These are phyloP conservation scores for Ochropacha duplaris DNA, from an alignment of 2,888 invertebrate species.

Conservation along the genomic window DNA sequence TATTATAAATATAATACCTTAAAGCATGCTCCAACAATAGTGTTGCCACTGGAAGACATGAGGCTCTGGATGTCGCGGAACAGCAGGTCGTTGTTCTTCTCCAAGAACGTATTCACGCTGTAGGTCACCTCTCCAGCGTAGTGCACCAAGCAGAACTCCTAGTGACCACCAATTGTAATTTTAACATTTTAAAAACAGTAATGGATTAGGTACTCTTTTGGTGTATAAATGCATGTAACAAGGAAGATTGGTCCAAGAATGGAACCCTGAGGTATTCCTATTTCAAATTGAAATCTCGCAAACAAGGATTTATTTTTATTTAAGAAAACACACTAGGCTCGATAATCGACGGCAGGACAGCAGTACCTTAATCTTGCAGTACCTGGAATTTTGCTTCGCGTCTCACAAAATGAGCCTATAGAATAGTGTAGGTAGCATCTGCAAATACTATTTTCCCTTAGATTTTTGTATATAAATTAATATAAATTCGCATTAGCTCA, in stretches of 20 bases:
- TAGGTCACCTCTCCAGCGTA: slow-evolving; percentile 97
- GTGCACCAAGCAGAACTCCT: slow-evolving; percentile 95
- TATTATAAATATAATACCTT: slow-evolving; percentile 54
- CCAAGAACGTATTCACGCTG: slow-evolving; percentile 92
- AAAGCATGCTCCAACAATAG: slow-evolving; percentile 68
- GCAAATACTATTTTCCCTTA: too few species aligned
- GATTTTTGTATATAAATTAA: too few species aligned
- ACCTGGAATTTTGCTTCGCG: too few species aligned
- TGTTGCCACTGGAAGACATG: slow-evolving; percentile 85
- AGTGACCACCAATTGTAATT: slow-evolving; percentile 19
- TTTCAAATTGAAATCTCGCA: not conserved
- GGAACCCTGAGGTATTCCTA: not conserved
- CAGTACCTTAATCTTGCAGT: too few species aligned
- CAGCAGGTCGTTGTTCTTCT: slow-evolving; percentile 96
- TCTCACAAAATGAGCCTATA: too few species aligned
- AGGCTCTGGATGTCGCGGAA: slow-evolving; percentile 94
- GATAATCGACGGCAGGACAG: too few species aligned
- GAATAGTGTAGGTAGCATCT: too few species aligned
- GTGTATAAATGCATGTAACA: not conserved
- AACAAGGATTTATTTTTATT: not conserved
- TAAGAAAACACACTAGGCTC: not conserved
- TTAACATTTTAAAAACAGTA: not conserved
- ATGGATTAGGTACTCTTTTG: not conserved
- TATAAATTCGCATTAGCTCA: slow-evolving; percentile 56
- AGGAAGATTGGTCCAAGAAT: not conserved